Percentiles rank a stretch among this genome's conserved stretches.
These are phyloP conservation scores for Poecilobothrus nobilitatus DNA, from an alignment of 2,888 invertebrate genomes.

Conservation along the genomic window DNA sequence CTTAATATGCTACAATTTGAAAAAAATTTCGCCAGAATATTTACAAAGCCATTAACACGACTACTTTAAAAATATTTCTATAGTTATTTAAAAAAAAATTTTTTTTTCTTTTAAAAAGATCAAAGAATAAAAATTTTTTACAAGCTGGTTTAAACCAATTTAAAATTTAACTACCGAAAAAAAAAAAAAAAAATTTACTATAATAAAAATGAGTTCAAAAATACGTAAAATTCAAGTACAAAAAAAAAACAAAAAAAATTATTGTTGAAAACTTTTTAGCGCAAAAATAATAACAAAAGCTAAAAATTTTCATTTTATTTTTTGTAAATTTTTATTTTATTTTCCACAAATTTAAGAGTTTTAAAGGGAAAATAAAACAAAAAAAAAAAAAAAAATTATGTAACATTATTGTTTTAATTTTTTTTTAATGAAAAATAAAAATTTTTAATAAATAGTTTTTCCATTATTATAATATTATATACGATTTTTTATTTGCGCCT, in stretches of 20 bases:
- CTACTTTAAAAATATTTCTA: background rate
- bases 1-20: background rate
- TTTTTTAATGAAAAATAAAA: too few species aligned
- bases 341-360: background rate
- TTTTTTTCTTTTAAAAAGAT: background rate
- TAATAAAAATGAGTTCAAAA: too few species aligned
- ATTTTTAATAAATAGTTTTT: too few species aligned
- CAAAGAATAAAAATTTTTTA: background rate
- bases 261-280: background rate
- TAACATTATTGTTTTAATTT: too few species aligned
- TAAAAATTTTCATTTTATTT: background rate
- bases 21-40: background rate
- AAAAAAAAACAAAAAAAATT: too few species aligned
- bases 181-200: background rate
- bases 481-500: too few species aligned
- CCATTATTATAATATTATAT: too few species aligned
- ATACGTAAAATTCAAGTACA: too few species aligned
- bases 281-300: conserved; percentile 4
- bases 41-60: conserved; percentile 6
- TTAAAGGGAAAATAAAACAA: too few species aligned
- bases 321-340: background rate
- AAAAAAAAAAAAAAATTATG: too few species aligned
- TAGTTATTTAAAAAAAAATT: too few species aligned
- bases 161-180: background rate
- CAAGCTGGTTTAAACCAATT: background rate